Evolutionary conservation across 92 coral and sea anemone genomes (phyloP), one percentile per base, ranked within the genome.

Genomic region (Epizoanthus ramosus): DNA sequence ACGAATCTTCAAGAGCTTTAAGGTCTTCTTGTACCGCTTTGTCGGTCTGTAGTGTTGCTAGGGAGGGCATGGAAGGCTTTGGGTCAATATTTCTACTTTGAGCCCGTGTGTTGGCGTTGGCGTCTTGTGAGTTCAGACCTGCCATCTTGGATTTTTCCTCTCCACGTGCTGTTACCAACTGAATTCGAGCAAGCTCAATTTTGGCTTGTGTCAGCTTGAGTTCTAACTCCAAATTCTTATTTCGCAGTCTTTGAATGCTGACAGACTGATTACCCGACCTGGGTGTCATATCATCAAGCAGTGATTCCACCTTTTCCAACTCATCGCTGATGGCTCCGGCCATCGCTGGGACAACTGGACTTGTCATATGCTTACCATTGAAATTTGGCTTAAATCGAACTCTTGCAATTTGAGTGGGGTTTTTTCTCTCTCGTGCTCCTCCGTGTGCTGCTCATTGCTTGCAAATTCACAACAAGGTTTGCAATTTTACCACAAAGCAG

Each of bases 11-110:
- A 52, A 84, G 71, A 61, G 83, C 73, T 64, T 83, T 83, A 25
- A 83, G 86, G 16, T 83, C 73, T 79, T 83, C 66, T 80, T 84
- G 87, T 17, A 84, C 87, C 41, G 83, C 83, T 84, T 79, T n/a
- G 68, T 83, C 72, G 35, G 70, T 19, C n/a, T 83, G 86, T 71
- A 83, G 75, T 22, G 63, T 83, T 31, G 68, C 64, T 65, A 74
- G 81, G 10, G 75, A 64, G 53, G 87, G 82, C 0, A 74, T 31
- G 68, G 87, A 47, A 37, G 19, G 9, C 60, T 63, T 14, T 21
- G 68, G 31, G 71, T 17, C n/a, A 2, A 59, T 21, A 65, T 4
- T 28, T 33, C 19, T 50, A 68, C 69, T 63, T 65, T 64, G 63
- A 14, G n/a, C 47, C 82, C 61, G 82, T 35, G 76, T 53, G 76